Evolutionary conservation across 2,113 vertebrate genomes (phyloP).

Genomic region (Psephotus haematonotus): DNA sequence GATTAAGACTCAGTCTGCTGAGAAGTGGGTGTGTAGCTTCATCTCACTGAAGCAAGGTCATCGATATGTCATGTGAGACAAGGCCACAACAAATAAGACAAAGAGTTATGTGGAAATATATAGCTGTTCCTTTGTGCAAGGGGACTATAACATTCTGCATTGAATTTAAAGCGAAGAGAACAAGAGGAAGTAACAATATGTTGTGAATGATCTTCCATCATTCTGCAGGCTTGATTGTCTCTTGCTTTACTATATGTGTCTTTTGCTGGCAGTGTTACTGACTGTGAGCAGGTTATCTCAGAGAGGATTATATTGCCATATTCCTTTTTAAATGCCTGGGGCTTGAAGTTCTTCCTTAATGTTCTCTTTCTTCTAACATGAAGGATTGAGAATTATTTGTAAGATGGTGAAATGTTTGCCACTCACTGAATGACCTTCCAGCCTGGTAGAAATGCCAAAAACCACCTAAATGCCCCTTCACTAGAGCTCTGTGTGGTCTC

Average conservation of each 20-base stretch:
- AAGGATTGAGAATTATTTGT: background rate
- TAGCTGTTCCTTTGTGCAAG: background rate
- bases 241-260: background rate
- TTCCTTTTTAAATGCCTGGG: background rate
- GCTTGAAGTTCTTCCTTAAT: background rate
- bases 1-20: background rate
- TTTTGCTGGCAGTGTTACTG: background rate
- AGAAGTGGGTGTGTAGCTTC: background rate
- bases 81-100: background rate
- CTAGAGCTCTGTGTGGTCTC: background rate
- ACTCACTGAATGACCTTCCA: background rate
- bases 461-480: background rate
- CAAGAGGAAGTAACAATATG: background rate
- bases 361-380: background rate
- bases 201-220: constrained; percentile 3
- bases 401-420: background rate
- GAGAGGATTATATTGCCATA: background rate
- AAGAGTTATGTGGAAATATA: background rate
- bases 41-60: background rate
- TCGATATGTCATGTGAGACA: background rate
- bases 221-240: background rate
- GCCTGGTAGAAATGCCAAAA: background rate
- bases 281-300: background rate
- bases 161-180: constrained; percentile 21
- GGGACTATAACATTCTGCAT: background rate